Conservation (phyloP, 2,113 vertebrate genomes). For the Leptobrachium leishanense region DNA sequence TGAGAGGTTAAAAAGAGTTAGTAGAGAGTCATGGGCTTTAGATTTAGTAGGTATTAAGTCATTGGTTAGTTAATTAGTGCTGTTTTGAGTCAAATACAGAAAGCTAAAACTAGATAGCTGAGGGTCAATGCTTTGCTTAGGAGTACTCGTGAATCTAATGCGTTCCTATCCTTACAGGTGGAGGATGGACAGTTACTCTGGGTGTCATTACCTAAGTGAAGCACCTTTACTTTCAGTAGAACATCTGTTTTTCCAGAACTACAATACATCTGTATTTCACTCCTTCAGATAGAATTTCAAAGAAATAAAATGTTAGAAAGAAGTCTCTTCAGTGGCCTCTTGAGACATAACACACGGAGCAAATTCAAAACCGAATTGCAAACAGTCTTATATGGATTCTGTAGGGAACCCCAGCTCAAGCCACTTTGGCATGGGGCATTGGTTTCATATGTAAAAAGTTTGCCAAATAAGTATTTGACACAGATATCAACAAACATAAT, state of each 20-base stretch:
- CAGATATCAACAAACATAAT: slow-evolving; percentile 9
- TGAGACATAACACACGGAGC: not conserved
- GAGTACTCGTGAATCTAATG: too few species aligned
- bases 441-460: not conserved
- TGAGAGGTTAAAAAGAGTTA: too few species aligned
- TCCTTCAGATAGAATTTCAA: not conserved
- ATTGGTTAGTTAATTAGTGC: too few species aligned
- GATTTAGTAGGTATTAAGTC: too few species aligned
- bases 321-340: not conserved
- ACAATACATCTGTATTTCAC: not conserved
- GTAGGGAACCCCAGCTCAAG: not conserved
- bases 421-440: not conserved
- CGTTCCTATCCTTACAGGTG: too few species aligned
- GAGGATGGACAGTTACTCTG: too few species aligned
- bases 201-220: too few species aligned
- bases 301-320: not conserved
- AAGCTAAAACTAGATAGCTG: too few species aligned
- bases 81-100: too few species aligned
- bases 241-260: not conserved
- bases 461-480: not conserved
- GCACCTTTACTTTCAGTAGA: not conserved
- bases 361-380: not conserved
- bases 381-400: not conserved
- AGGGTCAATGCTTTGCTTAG: too few species aligned
- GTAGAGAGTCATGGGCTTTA: too few species aligned